phyloP scores from a whole-genome alignment of 2,888 invertebrate species.

The Lithophane socia region DNA sequence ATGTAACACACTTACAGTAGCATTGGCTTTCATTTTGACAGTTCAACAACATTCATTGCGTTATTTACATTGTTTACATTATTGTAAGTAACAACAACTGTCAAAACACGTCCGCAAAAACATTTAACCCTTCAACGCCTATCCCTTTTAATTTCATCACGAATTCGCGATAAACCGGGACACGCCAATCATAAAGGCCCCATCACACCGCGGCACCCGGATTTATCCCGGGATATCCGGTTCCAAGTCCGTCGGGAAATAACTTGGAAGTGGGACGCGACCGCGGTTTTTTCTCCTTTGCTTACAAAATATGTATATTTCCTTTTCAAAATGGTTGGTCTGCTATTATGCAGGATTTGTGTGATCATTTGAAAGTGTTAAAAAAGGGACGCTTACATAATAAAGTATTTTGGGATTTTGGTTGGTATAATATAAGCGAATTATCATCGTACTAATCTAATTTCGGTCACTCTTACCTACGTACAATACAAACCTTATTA shows the following conservation, averaged over 20 bases:
- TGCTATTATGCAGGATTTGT: slow-evolving; percentile 39
- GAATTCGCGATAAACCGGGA: slow-evolving; percentile 24
- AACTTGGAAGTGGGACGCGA: slow-evolving; percentile 47
- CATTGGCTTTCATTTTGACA: too few species aligned
- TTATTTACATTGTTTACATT: too few species aligned
- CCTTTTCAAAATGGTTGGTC: slow-evolving; percentile 31
- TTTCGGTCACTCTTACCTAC: too few species aligned
- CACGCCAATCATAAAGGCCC: slow-evolving; percentile 53
- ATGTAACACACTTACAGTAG: too few species aligned
- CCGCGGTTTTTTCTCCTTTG: slow-evolving; percentile 28
- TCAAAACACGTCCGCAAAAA: background rate
- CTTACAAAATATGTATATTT: slow-evolving; percentile 39
- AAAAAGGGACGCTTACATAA: slow-evolving; percentile 29
- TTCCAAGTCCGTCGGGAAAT: slow-evolving; percentile 58
- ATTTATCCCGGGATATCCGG: slow-evolving; percentile 56
- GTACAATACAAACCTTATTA: too few species aligned
- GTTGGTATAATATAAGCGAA: background rate
- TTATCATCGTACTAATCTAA: background rate
- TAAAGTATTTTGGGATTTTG: background rate
- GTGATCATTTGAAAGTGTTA: slow-evolving; percentile 18
- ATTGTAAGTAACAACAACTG: too few species aligned
- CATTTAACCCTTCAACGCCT: slow-evolving; percentile 10
- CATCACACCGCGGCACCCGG: slow-evolving; percentile 48
- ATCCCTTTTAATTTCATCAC: slow-evolving; percentile 37
- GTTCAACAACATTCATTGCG: too few species aligned